Evolutionary conservation across 2,113 vertebrate species (phyloP).

Genomic region (Microtus oregoni): DNA sequence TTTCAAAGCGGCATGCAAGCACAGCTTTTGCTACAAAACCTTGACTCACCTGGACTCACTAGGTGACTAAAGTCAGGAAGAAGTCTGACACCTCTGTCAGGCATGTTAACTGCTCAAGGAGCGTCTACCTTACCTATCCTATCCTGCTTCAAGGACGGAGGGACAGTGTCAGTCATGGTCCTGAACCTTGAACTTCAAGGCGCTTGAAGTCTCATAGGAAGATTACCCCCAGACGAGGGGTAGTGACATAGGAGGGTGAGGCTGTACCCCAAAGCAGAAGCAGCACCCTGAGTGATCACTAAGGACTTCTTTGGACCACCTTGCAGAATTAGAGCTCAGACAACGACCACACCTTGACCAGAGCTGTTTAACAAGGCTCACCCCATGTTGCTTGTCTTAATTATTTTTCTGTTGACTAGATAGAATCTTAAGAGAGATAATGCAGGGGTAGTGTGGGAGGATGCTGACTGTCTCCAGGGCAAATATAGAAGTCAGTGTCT

Average conservation of each 20-base stretch:
- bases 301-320: background rate
- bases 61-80: background rate
- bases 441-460: background rate
- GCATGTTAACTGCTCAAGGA: background rate
- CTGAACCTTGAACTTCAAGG: background rate
- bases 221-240: background rate
- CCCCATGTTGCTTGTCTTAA: background rate
- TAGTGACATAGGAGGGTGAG: background rate
- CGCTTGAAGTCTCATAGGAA: background rate
- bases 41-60: background rate
- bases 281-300: background rate
- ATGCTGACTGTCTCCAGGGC: background rate
- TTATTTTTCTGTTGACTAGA: background rate
- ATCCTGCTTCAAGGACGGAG: too few species aligned
- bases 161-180: background rate
- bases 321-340: background rate
- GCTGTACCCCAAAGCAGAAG: background rate
- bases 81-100: background rate
- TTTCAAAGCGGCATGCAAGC: background rate
- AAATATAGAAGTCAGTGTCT: background rate
- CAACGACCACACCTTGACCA: background rate
- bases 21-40: background rate
- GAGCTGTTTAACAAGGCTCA: background rate
- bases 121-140: background rate
- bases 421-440: background rate